Evolutionary conservation across 1,140 invertebrate genomes (phyloP).

Genomic region (Cylas formicarius): DNA sequence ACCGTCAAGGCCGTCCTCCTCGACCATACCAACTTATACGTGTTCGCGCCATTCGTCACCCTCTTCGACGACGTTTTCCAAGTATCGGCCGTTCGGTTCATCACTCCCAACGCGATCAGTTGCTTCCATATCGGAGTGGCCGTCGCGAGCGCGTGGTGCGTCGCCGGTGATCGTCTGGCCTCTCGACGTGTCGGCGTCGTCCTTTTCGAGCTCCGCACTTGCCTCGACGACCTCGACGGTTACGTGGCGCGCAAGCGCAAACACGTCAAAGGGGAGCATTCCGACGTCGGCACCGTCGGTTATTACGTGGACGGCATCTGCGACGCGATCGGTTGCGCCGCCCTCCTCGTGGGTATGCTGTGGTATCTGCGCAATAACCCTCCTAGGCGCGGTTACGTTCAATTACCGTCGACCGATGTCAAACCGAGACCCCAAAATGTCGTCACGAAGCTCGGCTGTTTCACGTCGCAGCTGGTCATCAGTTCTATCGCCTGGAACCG

Average conservation of each 20-base stretch:
- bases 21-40: constrained; percentile 68
- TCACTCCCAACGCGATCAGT: constrained; percentile 73
- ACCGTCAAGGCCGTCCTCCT: constrained; percentile 68
- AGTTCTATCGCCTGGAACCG: constrained; percentile 73
- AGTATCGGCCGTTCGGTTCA: constrained; percentile 54
- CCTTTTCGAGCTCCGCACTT: constrained; percentile 67
- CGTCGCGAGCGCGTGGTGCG: constrained; percentile 56
- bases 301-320: constrained; percentile 69
- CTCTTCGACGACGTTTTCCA: constrained; percentile 55
- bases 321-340: constrained; percentile 63
- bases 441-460: constrained; percentile 55
- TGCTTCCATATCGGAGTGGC: constrained; percentile 67
- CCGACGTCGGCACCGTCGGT: constrained; percentile 61
- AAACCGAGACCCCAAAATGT: constrained; percentile 51
- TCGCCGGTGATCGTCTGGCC: constrained; percentile 59
- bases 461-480: constrained; percentile 61
- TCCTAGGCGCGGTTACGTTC: constrained; percentile 58
- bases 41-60: constrained; percentile 63
- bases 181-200: constrained; percentile 61
- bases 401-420: constrained; percentile 48
- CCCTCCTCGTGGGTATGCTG: constrained; percentile 57
- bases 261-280: constrained; percentile 61
- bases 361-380: constrained; percentile 61
- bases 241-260: constrained; percentile 64
- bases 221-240: constrained; percentile 72